Conservation (phyloP, 2,888 invertebrate genomes). For the Lasius platythorax region DNA sequence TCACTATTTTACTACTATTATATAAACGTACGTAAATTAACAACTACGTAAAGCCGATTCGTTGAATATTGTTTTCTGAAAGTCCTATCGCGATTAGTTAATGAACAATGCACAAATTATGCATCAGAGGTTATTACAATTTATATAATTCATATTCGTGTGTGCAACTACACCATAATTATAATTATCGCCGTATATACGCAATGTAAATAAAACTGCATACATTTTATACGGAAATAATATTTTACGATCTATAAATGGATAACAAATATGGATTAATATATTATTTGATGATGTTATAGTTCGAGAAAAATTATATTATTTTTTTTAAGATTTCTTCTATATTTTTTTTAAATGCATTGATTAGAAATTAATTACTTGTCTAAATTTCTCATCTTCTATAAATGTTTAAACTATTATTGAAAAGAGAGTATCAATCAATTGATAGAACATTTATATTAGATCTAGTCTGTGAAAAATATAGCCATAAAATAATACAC, state of each 20-base stretch:
- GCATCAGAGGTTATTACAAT: slow-evolving; percentile 20
- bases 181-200: background rate
- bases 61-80: background rate
- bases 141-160: background rate
- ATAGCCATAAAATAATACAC: background rate
- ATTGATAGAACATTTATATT: background rate
- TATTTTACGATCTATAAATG: slow-evolving; percentile 6
- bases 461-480: background rate
- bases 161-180: background rate
- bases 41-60: background rate
- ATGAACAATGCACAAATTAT: background rate
- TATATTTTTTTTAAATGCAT: background rate
- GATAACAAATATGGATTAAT: background rate
- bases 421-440: background rate
- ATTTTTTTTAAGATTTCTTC: background rate
- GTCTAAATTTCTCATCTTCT: background rate
- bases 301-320: background rate
- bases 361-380: background rate
- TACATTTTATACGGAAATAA: slow-evolving; percentile 6
- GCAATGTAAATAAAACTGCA: background rate
- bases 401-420: background rate
- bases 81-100: background rate
- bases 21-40: slow-evolving; percentile 47
- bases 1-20: slow-evolving; percentile 67
- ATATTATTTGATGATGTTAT: background rate